A percentile compares a stretch with the other conserved stretches of the same genome.
Evolutionary conservation across 2,113 vertebrate genomes (phyloP).

Genomic region (Lutjanus erythropterus): DNA sequence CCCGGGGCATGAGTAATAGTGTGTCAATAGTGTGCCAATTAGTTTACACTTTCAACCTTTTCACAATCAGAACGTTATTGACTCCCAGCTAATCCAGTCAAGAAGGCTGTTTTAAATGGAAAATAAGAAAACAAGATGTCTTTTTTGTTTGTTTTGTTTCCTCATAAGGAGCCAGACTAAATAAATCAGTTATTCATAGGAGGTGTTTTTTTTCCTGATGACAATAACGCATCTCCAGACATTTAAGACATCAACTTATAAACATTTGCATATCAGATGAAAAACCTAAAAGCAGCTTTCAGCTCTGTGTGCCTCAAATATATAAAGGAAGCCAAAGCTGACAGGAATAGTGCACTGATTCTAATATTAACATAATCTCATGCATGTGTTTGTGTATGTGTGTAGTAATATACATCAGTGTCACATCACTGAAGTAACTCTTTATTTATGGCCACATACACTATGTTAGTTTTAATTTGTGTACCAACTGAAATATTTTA

Average conservation of each 20-base stretch:
- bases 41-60: constrained; percentile 45
- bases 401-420: constrained; percentile 19
- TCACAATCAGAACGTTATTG: constrained; percentile 32
- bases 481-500: constrained; percentile 25
- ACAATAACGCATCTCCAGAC: constrained; percentile 54
- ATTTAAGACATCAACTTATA: constrained; percentile 47
- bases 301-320: constrained; percentile 28
- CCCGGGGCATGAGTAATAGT: constrained; percentile 35
- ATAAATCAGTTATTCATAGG: constrained; percentile 34
- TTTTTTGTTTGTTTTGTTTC: constrained; percentile 17
- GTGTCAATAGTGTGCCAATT: constrained; percentile 49
- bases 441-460: constrained; percentile 23
- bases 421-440: constrained; percentile 28
- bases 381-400: constrained; percentile 10
- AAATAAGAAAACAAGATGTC: neutral
- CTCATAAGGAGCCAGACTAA: constrained; percentile 24
- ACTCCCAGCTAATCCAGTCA: constrained; percentile 4
- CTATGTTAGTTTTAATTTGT: constrained; percentile 37
- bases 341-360: constrained; percentile 47
- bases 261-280: constrained; percentile 66
- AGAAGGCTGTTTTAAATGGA: constrained; percentile 6
- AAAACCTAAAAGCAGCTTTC: constrained; percentile 61
- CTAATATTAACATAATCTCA: constrained; percentile 61
- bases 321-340: constrained; percentile 47
- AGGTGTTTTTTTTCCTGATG: neutral